These are phyloP conservation scores for Virgularia gustaviana DNA, from an alignment of 92 coral and sea anemone species.

Conservation along the genomic window DNA sequence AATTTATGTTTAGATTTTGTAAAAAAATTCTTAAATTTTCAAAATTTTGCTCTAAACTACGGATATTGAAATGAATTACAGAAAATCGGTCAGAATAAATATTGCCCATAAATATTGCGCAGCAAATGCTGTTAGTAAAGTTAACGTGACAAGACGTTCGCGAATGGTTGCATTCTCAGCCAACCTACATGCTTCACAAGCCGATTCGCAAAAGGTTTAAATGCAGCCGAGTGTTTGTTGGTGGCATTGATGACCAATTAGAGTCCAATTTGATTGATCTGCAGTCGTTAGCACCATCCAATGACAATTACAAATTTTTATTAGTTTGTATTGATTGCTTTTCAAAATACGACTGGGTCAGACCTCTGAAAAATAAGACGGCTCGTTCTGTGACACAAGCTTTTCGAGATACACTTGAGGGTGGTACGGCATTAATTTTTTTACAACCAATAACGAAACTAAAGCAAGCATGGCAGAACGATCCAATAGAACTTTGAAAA, in stretches of 20 bases:
- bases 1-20: neutral
- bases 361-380: neutral
- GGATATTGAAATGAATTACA: neutral
- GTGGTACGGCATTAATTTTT: neutral
- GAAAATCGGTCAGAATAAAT: too few relatives aligned
- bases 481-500: slow-evolving; percentile 48
- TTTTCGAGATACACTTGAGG: neutral
- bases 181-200: neutral
- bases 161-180: slow-evolving; percentile 3
- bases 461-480: too few relatives aligned
- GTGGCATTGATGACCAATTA: neutral
- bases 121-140: too few relatives aligned
- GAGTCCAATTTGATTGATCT: neutral
- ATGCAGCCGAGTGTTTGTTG: neutral
- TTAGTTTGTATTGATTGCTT: too few relatives aligned
- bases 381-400: neutral
- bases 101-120: too few relatives aligned
- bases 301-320: slow-evolving; percentile 2
- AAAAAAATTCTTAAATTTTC: neutral
- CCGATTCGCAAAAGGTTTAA: neutral
- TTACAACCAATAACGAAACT: neutral
- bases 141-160: neutral
- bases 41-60: neutral
- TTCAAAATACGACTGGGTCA: neutral
- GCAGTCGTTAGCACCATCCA: neutral